Evolutionary conservation across 2,113 vertebrate species (phyloP).

Genomic region (Tetrao urogallus): DNA sequence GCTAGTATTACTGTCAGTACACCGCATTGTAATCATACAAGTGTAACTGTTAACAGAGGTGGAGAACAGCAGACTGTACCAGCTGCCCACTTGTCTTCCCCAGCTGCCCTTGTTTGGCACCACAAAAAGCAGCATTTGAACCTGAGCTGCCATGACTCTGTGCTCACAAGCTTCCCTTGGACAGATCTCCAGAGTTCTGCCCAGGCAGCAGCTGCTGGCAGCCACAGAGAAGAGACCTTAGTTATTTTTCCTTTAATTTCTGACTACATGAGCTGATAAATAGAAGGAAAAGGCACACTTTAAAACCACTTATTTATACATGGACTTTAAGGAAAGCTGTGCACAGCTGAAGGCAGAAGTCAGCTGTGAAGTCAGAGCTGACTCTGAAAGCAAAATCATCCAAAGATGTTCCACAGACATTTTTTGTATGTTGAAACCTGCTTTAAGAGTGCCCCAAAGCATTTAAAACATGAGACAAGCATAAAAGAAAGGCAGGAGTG

Average conservation of each 20-base stretch:
- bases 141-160: not conserved
- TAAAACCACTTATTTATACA: not conserved
- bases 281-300: not conserved
- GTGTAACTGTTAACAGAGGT: not conserved
- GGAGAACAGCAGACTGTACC: fast-evolving
- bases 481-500: not conserved
- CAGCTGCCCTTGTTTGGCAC: not conserved
- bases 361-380: not conserved
- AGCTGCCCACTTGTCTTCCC: not conserved
- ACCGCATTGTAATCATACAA: not conserved
- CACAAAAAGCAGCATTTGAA: not conserved
- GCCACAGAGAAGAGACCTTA: fast-evolving
- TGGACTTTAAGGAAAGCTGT: not conserved
- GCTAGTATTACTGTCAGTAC: not conserved
- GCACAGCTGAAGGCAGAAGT: not conserved
- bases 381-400: not conserved
- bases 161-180: fast-evolving
- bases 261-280: not conserved
- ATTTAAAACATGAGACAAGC: not conserved
- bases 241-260: not conserved
- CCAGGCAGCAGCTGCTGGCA: not conserved
- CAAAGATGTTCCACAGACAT: not conserved
- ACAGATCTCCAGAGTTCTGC: fast-evolving
- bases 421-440: not conserved
- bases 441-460: not conserved